Base-by-base conservation (phyloP, 2,797 vertebrate species). In the Triplophysa bombifrons region DNA sequence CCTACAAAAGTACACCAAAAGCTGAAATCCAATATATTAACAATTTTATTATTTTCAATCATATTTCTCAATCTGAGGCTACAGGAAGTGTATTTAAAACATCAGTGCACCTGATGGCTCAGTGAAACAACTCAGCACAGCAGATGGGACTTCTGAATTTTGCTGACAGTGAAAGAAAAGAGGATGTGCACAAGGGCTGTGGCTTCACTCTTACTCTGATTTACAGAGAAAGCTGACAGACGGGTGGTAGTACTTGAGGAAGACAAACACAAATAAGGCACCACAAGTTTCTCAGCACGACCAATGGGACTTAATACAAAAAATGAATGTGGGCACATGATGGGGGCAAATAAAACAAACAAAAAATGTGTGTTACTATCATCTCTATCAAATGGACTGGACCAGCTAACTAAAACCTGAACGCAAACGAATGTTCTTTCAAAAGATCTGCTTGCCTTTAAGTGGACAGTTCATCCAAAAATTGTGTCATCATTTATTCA, bases 101-200 rank as follows among this genome's bases (percentile, higher is more conserved):
- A 89, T 96, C 96, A 96, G 95, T 96, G 96, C 95, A 95, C 93
- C 94, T 95, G 92, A 95, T 90, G 92, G 91, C 82, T 90, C 87
- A 89, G 86, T 91, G 91, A 94, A 91, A 93, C 16, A 81, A 58
- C 64, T 81, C 76, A 84, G 78, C 66, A 76, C 80, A 68, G 78
- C 76, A 72, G 69, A 74, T 55, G 67, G 74, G 76, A 78, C 53
- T 77, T 74, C 65, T 55, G 76, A 27, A 53, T 65, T 48, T 74
- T 66, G 67, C 53, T 69, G 78, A 72, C 68, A 72, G 65, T 64
- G 73, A 53, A 64, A 67, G 60, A 38, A 46, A 65, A 78, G 70
- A 46, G 34, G 27, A 76, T 79, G 27, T 50, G 60, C 68, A 82
- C 74, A 78, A 67, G 58, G 53, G 68, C 67, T 76, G 78, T 71